A percentile compares a stretch with the other conserved stretches of the same genome.
Conservation (phyloP, 2,888 invertebrate genomes). For the Strigamia maritima region DNA sequence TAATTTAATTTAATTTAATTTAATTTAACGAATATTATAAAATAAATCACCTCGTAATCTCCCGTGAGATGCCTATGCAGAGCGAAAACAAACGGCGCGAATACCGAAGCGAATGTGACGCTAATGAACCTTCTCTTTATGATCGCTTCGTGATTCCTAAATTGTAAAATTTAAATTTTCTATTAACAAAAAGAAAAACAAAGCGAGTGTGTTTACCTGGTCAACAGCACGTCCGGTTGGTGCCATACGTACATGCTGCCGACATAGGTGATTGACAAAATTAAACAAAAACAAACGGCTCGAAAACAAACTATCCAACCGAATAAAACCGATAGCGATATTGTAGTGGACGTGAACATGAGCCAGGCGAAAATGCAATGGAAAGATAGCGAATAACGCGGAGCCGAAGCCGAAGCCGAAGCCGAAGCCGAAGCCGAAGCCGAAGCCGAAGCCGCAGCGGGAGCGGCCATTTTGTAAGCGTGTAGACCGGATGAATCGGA, state of each 20-base stretch:
- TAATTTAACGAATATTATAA: not conserved
- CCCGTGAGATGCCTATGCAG: not conserved
- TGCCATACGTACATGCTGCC: slow-evolving; percentile 45
- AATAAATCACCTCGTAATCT: not conserved
- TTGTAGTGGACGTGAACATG: not conserved
- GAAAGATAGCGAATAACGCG: too few species aligned
- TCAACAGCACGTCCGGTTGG: not conserved
- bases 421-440: too few species aligned
- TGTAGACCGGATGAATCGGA: too few species aligned
- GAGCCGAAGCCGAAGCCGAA: too few species aligned
- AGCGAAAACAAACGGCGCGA: not conserved
- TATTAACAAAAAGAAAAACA: not conserved
- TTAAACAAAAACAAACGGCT: slow-evolving; percentile 40
- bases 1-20: too few species aligned
- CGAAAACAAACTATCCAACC: slow-evolving; percentile 14
- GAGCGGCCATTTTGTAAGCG: too few species aligned
- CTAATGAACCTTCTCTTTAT: not conserved
- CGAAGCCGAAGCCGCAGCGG: too few species aligned
- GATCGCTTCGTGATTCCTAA: not conserved
- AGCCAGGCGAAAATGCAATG: not conserved
- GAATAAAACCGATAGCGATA: not conserved
- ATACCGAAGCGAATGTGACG: not conserved
- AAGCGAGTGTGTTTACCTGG: not conserved
- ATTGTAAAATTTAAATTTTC: not conserved
- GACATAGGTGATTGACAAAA: slow-evolving; percentile 44